These are phyloP conservation scores for Progne subis DNA, from an alignment of 2,113 vertebrate genomes.

Conservation along the genomic window DNA sequence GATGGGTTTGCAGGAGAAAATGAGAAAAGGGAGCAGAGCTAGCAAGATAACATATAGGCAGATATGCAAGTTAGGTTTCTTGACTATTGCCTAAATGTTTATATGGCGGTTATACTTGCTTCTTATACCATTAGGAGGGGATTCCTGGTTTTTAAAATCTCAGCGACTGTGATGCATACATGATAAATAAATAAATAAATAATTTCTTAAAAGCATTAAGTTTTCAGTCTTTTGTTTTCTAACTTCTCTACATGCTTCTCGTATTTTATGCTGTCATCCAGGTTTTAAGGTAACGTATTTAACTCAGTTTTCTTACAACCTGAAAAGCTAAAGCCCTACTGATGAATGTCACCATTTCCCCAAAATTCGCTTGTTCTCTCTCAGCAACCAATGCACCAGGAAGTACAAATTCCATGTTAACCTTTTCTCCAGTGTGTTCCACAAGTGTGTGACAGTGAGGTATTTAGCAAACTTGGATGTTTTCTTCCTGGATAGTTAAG, in stretches of 20 bases:
- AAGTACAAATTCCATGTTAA: not conserved
- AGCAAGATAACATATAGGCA: not conserved
- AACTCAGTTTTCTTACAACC: not conserved
- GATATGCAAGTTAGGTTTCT: not conserved
- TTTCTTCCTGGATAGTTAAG: slow-evolving; percentile 12
- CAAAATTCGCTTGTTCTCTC: not conserved
- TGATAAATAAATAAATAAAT: not conserved
- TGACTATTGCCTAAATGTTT: not conserved
- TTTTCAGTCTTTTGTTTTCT: not conserved
- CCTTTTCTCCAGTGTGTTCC: not conserved
- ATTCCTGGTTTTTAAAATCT: not conserved
- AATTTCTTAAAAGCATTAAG: not conserved
- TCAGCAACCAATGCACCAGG: not conserved
- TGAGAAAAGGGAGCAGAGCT: not conserved
- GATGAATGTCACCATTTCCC: not conserved
- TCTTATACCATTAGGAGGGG: not conserved
- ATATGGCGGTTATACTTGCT: not conserved
- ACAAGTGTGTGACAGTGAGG: not conserved
- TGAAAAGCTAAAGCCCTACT: not conserved
- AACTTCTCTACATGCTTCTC: not conserved
- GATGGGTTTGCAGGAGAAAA: not conserved
- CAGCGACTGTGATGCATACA: not conserved
- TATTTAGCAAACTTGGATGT: not conserved
- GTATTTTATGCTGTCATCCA: not conserved
- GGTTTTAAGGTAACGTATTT: not conserved